Conservation (phyloP, 2,888 invertebrate genomes). For the Acrobasis repandana region DNA sequence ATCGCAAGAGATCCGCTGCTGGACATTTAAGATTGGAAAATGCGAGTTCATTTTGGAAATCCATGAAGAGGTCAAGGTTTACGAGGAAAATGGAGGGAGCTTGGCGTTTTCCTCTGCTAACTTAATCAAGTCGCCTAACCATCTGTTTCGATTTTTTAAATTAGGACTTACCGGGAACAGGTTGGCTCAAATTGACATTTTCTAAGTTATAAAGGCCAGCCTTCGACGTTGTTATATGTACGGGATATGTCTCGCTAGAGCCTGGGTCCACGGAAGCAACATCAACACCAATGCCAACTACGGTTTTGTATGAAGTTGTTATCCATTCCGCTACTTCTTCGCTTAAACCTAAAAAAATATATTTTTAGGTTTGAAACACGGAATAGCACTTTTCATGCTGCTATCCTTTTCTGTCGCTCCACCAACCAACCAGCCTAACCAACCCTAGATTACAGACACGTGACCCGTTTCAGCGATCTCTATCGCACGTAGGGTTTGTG, state of each 20-base stretch:
- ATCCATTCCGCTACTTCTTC: conserved; percentile 84
- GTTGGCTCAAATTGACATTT: conserved; percentile 81
- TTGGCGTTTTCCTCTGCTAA: neutral
- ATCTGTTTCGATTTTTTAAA: neutral
- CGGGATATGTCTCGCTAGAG: conserved; percentile 49
- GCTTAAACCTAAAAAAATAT: conserved; percentile 72
- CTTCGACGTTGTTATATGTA: conserved; percentile 55
- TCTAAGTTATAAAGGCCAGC: conserved; percentile 84
- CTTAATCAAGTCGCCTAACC: neutral
- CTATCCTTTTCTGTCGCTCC: too few species aligned
- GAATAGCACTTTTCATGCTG: too few species aligned
- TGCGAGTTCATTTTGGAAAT: too few species aligned
- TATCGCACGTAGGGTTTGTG: too few species aligned
- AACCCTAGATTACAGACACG: too few species aligned
- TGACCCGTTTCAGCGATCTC: too few species aligned
- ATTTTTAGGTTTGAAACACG: neutral
- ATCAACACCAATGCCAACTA: conserved; percentile 87
- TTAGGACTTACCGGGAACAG: conserved; percentile 64
- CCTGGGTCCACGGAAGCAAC: conserved; percentile 85
- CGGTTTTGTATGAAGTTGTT: conserved; percentile 72
- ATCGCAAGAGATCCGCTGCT: too few species aligned
- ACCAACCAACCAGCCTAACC: too few species aligned
- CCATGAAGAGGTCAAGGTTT: too few species aligned
- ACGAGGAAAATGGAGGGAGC: too few species aligned
- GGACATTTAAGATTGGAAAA: too few species aligned